Evolutionary conservation across 2,888 invertebrate species (phyloP).

Genomic region (Sepiola atlantica): DNA sequence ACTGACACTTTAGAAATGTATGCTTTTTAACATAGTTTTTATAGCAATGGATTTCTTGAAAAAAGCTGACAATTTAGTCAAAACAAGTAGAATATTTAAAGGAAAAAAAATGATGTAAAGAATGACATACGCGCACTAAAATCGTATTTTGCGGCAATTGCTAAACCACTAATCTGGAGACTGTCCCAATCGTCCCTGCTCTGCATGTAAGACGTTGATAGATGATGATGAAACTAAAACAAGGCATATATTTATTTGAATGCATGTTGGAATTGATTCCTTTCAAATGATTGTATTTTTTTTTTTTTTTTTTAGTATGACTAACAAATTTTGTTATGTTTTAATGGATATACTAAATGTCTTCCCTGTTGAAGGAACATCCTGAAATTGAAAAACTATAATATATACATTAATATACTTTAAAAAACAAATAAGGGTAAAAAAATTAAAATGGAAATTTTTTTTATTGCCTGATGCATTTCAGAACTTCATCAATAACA

Average conservation of each 20-base stretch:
- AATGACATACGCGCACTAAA: neutral
- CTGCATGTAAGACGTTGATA: neutral
- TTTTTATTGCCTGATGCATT: too few species aligned
- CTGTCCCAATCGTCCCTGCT: neutral
- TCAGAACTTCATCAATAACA: too few species aligned
- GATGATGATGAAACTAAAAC: neutral
- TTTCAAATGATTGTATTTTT: too few species aligned
- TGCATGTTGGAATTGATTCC: neutral
- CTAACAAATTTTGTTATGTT: too few species aligned
- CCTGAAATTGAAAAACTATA: too few species aligned
- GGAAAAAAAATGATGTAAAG: too few species aligned
- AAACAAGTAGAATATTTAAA: neutral
- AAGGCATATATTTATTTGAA: conserved; percentile 14
- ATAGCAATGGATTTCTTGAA: neutral
- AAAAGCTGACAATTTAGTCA: neutral
- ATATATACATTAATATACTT: too few species aligned
- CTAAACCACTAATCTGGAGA: neutral
- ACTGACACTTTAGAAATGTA: neutral
- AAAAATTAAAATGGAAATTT: too few species aligned
- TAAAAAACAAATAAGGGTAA: too few species aligned
- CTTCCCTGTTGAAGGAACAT: too few species aligned
- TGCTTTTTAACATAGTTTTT: neutral
- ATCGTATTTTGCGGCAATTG: neutral
- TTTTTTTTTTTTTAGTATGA: too few species aligned
- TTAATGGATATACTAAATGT: too few species aligned